A percentile compares a stretch with the other conserved stretches of the same genome.
Evolutionary conservation across 2,888 invertebrate genomes (phyloP).

Genomic region (Monopis laevigella): DNA sequence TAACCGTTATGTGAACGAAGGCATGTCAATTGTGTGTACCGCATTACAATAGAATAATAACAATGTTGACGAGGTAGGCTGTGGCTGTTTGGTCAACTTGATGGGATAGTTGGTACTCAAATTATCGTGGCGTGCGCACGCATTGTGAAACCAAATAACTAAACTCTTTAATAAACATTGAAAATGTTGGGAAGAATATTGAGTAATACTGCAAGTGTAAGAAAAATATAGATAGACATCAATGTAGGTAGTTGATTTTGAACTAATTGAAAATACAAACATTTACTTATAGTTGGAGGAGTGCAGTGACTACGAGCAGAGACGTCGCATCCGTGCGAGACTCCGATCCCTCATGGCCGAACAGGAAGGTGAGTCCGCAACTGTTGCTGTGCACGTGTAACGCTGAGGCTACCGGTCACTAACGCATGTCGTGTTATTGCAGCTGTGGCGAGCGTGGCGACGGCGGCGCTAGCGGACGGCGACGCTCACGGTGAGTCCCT

Average conservation of each 20-base stretch:
- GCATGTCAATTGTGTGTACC: too few relatives aligned
- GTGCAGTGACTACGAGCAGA: slow-evolving; percentile 87
- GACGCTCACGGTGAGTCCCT: slow-evolving; percentile 77
- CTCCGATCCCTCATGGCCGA: slow-evolving; percentile 86
- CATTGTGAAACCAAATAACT: too few relatives aligned
- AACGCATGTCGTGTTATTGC: slow-evolving; percentile 16
- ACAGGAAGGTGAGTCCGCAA: slow-evolving; percentile 75
- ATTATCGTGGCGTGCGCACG: too few relatives aligned
- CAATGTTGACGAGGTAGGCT: too few relatives aligned
- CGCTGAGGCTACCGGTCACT: neutral
- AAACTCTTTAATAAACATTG: too few relatives aligned
- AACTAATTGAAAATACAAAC: too few relatives aligned
- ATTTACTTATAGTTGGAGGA: slow-evolving; percentile 84
- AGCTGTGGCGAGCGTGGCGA: slow-evolving; percentile 58
- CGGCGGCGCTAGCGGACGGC: slow-evolving; percentile 39
- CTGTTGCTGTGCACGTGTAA: neutral
- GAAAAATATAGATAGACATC: neutral
- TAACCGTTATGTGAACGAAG: too few relatives aligned
- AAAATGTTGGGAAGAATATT: too few relatives aligned
- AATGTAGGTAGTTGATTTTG: neutral
- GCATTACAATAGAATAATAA: too few relatives aligned
- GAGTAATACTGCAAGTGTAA: too few relatives aligned
- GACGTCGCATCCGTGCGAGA: slow-evolving; percentile 82
- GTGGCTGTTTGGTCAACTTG: too few relatives aligned
- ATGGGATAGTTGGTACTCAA: too few relatives aligned